These are phyloP conservation scores for Drosophila hydei DNA, from an alignment of 1,140 invertebrate genomes.

Conservation along the genomic window DNA sequence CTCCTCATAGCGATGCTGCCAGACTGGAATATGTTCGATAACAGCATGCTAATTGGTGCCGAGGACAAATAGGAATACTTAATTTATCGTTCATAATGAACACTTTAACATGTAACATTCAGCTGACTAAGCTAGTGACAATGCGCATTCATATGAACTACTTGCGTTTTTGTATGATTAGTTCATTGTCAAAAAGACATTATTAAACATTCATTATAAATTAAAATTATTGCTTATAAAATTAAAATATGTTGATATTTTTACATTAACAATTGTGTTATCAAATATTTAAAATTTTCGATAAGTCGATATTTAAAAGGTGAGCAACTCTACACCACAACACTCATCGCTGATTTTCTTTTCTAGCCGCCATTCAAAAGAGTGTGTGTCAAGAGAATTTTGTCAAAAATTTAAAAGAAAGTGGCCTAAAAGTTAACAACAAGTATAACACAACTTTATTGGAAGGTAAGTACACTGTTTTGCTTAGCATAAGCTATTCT, in stretches of 20 bases:
- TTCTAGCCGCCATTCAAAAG: constrained; percentile 57
- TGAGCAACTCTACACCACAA: constrained; percentile 37
- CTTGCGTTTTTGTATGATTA: too few species aligned
- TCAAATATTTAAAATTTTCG: constrained; percentile 22
- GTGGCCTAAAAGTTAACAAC: constrained; percentile 25
- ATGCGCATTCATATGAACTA: too few species aligned
- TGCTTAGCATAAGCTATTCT: not conserved
- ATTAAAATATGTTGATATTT: not conserved
- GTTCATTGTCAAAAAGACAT: too few species aligned
- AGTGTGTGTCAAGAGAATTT: constrained; percentile 42
- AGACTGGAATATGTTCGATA: constrained; percentile 8
- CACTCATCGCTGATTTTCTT: constrained; percentile 46
- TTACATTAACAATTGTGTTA: not conserved
- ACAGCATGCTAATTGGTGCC: not conserved
- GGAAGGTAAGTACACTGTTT: constrained; percentile 32
- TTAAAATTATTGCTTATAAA: too few species aligned
- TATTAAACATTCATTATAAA: too few species aligned
- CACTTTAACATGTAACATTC: too few species aligned
- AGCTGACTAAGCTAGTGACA: too few species aligned
- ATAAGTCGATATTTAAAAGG: constrained; percentile 19
- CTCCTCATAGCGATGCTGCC: constrained; percentile 20
- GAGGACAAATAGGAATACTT: not conserved
- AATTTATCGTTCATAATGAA: too few species aligned
- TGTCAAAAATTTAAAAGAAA: constrained; percentile 38
- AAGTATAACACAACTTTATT: constrained; percentile 8